These are phyloP conservation scores for Morpho helenor DNA, from an alignment of 2,888 invertebrate genomes.

Conservation along the genomic window DNA sequence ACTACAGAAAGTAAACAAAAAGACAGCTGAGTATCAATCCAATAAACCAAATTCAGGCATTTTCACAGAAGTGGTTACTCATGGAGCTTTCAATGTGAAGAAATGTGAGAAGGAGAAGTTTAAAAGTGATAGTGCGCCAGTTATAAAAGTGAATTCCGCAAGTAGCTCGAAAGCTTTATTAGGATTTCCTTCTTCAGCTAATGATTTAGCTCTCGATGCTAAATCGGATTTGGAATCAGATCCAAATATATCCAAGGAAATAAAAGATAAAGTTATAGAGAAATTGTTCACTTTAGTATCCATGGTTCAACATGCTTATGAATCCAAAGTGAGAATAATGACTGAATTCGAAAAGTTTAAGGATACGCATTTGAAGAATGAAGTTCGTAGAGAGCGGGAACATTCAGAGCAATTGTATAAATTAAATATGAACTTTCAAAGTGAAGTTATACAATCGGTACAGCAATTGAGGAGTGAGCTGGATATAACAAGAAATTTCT, in stretches of 20 bases:
- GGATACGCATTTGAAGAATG: conserved; percentile 63
- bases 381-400: conserved; percentile 62
- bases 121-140: conserved; percentile 40
- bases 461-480: conserved; percentile 66
- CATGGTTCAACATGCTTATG: conserved; percentile 70
- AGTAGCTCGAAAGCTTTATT: conserved; percentile 56
- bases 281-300: conserved; percentile 65
- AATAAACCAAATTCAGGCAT: conserved; percentile 64
- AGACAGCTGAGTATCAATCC: conserved; percentile 62
- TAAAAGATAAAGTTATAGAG: conserved; percentile 67
- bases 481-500: conserved; percentile 55
- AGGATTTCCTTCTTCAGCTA: conserved; percentile 70
- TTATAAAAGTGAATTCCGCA: conserved; percentile 38
- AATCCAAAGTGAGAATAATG: conserved; percentile 69
- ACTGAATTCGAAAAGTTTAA: conserved; percentile 68
- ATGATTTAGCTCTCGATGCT: conserved; percentile 66
- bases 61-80: conserved; percentile 68
- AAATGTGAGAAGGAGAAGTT: conserved; percentile 43
- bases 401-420: conserved; percentile 70
- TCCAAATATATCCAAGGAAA: conserved; percentile 58
- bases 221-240: conserved; percentile 72
- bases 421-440: conserved; percentile 70
- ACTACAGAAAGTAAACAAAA: conserved; percentile 61
- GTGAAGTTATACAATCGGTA: conserved; percentile 66
- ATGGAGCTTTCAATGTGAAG: conserved; percentile 66